A percentile compares a stretch with the other conserved stretches of the same genome.
Conservation (phyloP, 2,888 invertebrate species). For the Rotaria sp. region DNA sequence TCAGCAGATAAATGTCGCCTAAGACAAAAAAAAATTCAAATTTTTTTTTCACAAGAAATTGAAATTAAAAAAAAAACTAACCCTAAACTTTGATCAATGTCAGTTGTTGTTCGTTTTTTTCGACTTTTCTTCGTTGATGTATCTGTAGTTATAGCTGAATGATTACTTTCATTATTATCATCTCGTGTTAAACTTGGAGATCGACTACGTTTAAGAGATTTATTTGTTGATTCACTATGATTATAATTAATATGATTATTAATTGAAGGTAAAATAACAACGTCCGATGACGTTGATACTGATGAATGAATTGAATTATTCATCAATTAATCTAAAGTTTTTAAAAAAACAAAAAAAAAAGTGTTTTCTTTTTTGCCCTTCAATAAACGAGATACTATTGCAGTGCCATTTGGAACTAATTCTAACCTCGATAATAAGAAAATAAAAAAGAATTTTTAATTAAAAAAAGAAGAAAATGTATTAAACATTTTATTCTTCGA, state of each 20-base stretch:
- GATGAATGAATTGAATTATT: slow-evolving; percentile 5
- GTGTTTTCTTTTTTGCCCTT: not conserved
- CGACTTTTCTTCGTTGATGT: not conserved
- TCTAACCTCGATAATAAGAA: not conserved
- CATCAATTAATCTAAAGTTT: not conserved
- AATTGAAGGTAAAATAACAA: not conserved
- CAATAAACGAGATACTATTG: not conserved
- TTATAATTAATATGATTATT: slow-evolving; percentile 8
- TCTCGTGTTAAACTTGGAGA: slow-evolving; percentile 9
- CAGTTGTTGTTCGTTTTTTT: not conserved
- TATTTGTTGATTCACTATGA: not conserved
- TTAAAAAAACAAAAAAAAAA: not conserved
- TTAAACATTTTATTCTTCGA: not conserved
- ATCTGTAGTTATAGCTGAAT: not conserved
- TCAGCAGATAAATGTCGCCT: slow-evolving; percentile 62
- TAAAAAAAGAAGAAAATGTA: no score
- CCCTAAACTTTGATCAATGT: slow-evolving; percentile 9
- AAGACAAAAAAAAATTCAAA: not conserved
- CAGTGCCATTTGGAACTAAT: not conserved
- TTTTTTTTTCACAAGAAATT: not conserved
- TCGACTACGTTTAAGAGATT: slow-evolving; percentile 21
- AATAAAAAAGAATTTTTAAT: not conserved
- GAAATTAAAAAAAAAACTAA: not conserved
- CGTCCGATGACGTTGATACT: not conserved
- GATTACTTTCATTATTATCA: not conserved